Conservation (phyloP, 1,140 invertebrate species). For the Maconellicoccus hirsutus region DNA sequence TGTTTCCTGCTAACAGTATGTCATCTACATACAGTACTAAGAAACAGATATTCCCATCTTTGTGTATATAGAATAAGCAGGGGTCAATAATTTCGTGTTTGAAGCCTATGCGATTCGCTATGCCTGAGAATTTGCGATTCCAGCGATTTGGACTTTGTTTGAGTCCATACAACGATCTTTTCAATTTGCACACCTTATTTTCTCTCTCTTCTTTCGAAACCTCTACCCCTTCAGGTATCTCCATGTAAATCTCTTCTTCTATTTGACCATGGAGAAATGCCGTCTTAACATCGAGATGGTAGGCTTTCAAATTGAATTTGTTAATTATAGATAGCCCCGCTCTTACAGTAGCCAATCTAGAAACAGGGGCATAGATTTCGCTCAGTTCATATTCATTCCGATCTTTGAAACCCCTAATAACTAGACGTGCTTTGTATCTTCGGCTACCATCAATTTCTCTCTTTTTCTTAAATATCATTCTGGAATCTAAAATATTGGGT, state of each 20-base stretch:
- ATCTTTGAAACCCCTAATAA: neutral
- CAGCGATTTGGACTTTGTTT: constrained; percentile 31
- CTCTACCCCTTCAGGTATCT: constrained; percentile 33
- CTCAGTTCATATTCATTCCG: neutral
- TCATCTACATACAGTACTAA: constrained; percentile 31
- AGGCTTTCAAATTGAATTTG: constrained; percentile 29
- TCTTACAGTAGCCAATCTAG: constrained; percentile 27
- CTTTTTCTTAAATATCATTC: neutral
- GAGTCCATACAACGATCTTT: constrained; percentile 33
- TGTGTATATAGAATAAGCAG: neutral
- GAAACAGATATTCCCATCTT: constrained; percentile 28
- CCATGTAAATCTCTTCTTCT: constrained; percentile 34
- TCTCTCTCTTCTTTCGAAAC: neutral
- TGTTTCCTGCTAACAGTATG: constrained; percentile 27
- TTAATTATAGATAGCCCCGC: constrained; percentile 33
- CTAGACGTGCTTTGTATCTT: neutral
- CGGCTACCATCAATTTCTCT: neutral
- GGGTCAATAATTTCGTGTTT: neutral
- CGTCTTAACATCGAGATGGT: constrained; percentile 35
- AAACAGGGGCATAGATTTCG: neutral
- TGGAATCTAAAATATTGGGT: neutral
- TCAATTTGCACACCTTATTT: constrained; percentile 31
- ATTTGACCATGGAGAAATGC: constrained; percentile 36
- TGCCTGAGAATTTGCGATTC: constrained; percentile 32
- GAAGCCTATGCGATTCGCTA: neutral